Evolutionary conservation across 2,113 vertebrate species (phyloP).

Genomic region (Arvicanthis niloticus): DNA sequence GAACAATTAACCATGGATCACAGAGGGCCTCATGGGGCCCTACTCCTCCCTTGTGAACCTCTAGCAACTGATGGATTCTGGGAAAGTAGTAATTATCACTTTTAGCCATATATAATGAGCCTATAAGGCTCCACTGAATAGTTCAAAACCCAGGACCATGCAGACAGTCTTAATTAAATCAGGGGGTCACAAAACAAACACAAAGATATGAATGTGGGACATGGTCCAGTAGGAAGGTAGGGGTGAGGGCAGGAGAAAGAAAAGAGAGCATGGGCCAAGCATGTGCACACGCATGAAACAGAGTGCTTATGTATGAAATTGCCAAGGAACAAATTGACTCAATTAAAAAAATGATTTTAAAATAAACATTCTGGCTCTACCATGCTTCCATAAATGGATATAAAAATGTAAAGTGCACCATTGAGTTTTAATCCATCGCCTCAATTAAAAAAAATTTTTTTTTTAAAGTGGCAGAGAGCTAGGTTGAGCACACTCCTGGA

Average conservation of each 20-base stretch:
- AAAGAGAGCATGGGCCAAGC: not conserved
- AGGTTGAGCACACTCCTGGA: not conserved
- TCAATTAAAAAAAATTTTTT: not conserved
- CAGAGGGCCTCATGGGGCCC: not conserved
- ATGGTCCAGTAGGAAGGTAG: not conserved
- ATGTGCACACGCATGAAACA: not conserved
- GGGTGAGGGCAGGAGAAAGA: not conserved
- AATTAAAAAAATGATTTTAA: not conserved
- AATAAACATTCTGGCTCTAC: not conserved
- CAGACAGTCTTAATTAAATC: not conserved
- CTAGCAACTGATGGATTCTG: not conserved
- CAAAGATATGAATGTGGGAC: not conserved
- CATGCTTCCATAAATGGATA: slow-evolving; percentile 12
- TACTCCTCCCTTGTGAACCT: not conserved
- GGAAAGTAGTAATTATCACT: too few relatives aligned
- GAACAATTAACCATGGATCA: not conserved
- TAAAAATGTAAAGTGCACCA: slow-evolving; percentile 20
- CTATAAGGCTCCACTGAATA: not conserved
- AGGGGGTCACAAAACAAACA: not conserved
- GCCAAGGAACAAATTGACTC: not conserved
- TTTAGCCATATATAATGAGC: not conserved
- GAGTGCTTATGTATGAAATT: not conserved
- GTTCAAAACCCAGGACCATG: not conserved
- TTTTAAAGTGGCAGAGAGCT: not conserved
- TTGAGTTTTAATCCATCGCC: slow-evolving; percentile 14